Base-by-base conservation (phyloP, 2,113 vertebrate species). In the Dinomys branickii region DNA sequence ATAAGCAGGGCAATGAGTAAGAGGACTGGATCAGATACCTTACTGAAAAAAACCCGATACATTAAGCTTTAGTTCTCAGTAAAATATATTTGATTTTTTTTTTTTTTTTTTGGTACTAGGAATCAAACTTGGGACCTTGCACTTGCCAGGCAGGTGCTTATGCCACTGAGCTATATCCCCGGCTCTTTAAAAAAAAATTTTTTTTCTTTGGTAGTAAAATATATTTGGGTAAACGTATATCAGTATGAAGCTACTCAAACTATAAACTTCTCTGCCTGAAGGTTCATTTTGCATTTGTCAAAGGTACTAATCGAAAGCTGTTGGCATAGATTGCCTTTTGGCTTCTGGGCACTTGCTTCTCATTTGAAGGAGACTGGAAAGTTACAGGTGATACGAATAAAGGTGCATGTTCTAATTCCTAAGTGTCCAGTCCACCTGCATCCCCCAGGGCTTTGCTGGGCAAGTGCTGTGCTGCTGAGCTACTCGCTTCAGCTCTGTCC, bases 241-340 rank as follows among this genome's bases (percentile, higher is more conserved):
- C 11, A 58, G 2, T 52, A 22, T 69, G 63, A 91, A 95, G 50
- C 47, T 2, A 54, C 1, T 85, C 0, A 5, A 63, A 33, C 65
- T 89, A 59, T 71, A 78, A 47, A 58, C 83, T 24, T 82, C n/a
- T n/a, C 59, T 56, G 52, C n/a, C 17, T 67, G 38, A 85, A 59
- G 41, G n/a, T 88, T 94, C 17, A 24, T 93, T 94, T 81, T 92
- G 19, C 35, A 38, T 86, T 90, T 96, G 41, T 96, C 67, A 90
- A 59, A 59, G n/a, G 56, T 91, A 35, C 69, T 73, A 24, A 63
- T 91, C 7, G 84, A 56, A 89, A 44, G 41, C 63, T 85, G 35
- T 86, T 54, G 35, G 47, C 5, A 30, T 33, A 80, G 41, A 1
- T 77, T 77, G 58, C 44, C 19, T 61, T n/a, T 30, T 85, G 80